phyloP scores from a whole-genome alignment of 2,888 invertebrate species.

The Cerceris rybyensis region DNA sequence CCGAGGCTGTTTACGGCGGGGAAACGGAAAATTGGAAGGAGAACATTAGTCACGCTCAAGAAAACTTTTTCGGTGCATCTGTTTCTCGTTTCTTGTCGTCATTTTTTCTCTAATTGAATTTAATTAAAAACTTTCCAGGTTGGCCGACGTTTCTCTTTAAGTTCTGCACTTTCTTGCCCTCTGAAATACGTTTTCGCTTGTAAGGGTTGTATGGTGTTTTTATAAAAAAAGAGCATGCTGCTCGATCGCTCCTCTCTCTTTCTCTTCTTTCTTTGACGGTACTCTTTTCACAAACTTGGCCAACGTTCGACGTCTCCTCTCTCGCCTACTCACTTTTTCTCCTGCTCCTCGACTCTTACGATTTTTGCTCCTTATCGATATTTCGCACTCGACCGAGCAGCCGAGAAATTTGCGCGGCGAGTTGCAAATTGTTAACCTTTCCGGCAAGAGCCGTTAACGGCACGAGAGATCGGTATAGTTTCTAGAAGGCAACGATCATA shows the following conservation, averaged over 20 bases:
- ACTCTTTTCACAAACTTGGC: background rate
- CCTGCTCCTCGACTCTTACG: background rate
- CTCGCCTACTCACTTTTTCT: background rate
- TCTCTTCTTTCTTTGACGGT: background rate
- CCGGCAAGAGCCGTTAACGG: too few species aligned
- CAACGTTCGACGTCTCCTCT: background rate
- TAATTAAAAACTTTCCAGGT: conserved; percentile 1
- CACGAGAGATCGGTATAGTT: too few species aligned
- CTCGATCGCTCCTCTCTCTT: conserved; percentile 4
- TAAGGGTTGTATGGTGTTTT: too few species aligned
- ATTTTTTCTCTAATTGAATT: background rate
- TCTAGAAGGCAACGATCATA: too few species aligned
- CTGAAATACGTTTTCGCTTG: too few species aligned
- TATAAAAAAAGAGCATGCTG: too few species aligned
- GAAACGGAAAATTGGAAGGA: too few species aligned
- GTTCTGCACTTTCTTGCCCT: too few species aligned
- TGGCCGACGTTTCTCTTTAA: background rate
- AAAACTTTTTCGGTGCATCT: background rate
- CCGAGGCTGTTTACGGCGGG: too few species aligned
- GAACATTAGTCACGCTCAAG: background rate
- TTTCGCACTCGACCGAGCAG: too few species aligned
- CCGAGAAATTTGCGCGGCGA: too few species aligned
- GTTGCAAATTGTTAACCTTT: too few species aligned
- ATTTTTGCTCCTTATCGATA: background rate
- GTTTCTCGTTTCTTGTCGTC: background rate